A percentile compares a stretch with the other conserved stretches of the same genome.
Conservation (phyloP, 1,140 invertebrate genomes). For the Brachionus asplanchnoidis region DNA sequence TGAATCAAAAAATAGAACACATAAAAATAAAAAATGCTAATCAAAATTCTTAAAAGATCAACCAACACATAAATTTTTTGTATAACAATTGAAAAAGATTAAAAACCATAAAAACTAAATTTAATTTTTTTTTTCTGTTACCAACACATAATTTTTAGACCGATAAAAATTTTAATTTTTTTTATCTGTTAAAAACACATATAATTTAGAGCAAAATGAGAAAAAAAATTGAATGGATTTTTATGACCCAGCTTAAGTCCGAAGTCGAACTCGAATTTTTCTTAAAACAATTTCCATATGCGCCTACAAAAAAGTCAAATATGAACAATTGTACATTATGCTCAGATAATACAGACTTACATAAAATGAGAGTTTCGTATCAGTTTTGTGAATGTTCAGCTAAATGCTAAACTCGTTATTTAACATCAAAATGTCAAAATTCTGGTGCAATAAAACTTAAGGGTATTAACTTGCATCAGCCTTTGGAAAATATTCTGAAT, state of each 20-base stretch:
- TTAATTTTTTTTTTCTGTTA: not conserved
- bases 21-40: too few relatives aligned
- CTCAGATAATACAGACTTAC: not conserved
- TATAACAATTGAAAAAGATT: not conserved
- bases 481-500: not conserved
- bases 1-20: too few relatives aligned
- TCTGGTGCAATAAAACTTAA: not conserved
- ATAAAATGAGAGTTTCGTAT: slow-evolving; percentile 15
- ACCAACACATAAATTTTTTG: not conserved
- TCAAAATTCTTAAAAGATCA: too few relatives aligned
- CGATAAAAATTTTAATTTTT: not conserved
- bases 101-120: not conserved
- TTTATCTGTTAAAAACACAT: not conserved
- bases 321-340: not conserved
- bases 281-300: not conserved
- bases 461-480: not conserved
- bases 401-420: slow-evolving; percentile 6
- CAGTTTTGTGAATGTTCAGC: slow-evolving; percentile 5
- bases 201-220: not conserved
- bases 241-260: not conserved
- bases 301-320: slow-evolving; percentile 13
- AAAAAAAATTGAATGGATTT: slow-evolving; percentile 16
- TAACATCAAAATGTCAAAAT: not conserved
- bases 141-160: too few relatives aligned
- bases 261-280: not conserved